phyloP scores from a whole-genome alignment of 2,888 invertebrate genomes.

The Andrena dorsata region DNA sequence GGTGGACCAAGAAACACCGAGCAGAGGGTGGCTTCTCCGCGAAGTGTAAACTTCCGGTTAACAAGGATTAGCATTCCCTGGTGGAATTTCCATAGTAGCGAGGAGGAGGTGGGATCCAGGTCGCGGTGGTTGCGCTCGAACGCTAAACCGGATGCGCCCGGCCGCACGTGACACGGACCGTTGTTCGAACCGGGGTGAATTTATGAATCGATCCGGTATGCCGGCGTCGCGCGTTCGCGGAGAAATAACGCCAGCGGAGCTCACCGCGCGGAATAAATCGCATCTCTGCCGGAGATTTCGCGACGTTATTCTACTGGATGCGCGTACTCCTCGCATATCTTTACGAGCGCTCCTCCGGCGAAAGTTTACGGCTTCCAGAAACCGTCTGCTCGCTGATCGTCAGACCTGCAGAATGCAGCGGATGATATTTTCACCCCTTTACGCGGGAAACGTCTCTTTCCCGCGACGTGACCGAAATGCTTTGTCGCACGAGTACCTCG shows the following conservation, averaged over 20 bases:
- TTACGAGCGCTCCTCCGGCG: background rate
- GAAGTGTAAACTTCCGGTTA: slow-evolving; percentile 23
- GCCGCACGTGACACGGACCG: slow-evolving; percentile 17
- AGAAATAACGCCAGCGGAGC: slow-evolving; percentile 18
- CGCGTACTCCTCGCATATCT: background rate
- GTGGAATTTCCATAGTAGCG: slow-evolving; percentile 17
- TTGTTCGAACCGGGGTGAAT: slow-evolving; percentile 4
- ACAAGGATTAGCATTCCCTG: slow-evolving; percentile 29
- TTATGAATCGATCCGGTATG: background rate
- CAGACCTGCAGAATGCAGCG: background rate
- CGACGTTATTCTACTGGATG: background rate
- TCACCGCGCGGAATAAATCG: slow-evolving; percentile 16
- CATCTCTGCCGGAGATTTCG: background rate
- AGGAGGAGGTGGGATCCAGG: slow-evolving; percentile 4
- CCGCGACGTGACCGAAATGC: slow-evolving; percentile 16
- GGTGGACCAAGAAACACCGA: too few species aligned
- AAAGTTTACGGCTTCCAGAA: background rate
- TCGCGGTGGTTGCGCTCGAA: background rate
- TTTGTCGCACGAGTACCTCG: background rate
- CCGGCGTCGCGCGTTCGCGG: background rate
- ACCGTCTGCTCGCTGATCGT: background rate
- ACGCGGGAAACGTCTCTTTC: background rate
- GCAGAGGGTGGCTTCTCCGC: background rate
- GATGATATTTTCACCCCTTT: background rate
- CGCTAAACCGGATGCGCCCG: slow-evolving; percentile 1